Evolutionary conservation across 2,113 vertebrate species (phyloP), one percentile per base, ranked within the genome.

Genomic region (Lasiurus cinereus): DNA sequence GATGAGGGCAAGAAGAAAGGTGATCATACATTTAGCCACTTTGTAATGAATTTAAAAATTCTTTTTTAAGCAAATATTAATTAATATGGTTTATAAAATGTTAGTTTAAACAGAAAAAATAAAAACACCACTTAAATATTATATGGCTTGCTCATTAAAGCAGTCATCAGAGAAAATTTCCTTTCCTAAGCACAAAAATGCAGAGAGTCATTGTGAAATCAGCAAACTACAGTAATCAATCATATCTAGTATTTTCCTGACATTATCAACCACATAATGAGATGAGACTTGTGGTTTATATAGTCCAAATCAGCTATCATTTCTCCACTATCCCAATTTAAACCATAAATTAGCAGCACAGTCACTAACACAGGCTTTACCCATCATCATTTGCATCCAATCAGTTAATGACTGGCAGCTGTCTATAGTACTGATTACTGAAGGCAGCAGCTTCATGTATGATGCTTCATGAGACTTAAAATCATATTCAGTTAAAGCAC

Each of bases 121-220:
- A 11, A 29, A 29, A 54, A 54, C 16, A 5, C 13, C n/a, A 54
- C 69, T 83, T 48, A 97, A 90, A 72, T 50, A 74, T 88, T 90
- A 77, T 52, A 31, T 82, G 69, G 6, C 56, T 89, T 96, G 50
- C 50, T 95, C 77, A 93, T 95, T 98, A 97, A 93, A 74, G 24
- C 80, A 95, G 29, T 79, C 85, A 93, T 48, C 36, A 93, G 66
- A 93, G 84, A 95, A 96, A 95, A 95, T 69, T 95, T 97, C 78
- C 27, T 70, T 84, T 95, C 83, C 64, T 85, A 96, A 88, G 82
- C 90, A 90, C 48, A 97, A 83, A 94, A 56, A 5, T 22, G 73
- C 94, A 69, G 72, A 98, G 74, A 95, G 66, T 54, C 93, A 96
- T 70, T 97, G 95, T 95, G 96, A 97, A 95, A 95, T 97, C 70